These are phyloP conservation scores for Tachysurus fulvidraco DNA, from an alignment of 2,113 vertebrate species.

Conservation along the genomic window DNA sequence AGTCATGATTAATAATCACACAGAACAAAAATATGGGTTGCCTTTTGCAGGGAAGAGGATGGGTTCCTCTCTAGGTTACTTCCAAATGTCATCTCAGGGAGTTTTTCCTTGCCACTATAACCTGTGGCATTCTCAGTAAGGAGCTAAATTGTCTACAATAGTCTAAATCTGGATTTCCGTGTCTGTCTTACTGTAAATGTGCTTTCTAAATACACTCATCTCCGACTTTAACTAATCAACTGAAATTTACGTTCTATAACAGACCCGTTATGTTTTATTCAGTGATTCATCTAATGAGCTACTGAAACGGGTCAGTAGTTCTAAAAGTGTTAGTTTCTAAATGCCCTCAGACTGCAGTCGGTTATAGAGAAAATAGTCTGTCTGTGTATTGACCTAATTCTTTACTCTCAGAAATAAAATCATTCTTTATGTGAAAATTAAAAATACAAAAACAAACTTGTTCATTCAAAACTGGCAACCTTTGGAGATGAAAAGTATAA, in stretches of 20 bases:
- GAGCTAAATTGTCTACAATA: no score
- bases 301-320: not conserved
- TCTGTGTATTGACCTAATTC: not conserved
- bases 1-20: slow-evolving; percentile 1
- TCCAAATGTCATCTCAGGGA: not conserved
- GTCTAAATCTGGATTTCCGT: not conserved
- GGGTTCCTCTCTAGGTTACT: not conserved
- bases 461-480: no score
- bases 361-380: no score
- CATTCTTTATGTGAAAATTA: not conserved
- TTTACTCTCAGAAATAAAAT: not conserved
- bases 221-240: no score
- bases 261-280: not conserved
- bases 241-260: not conserved
- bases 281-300: not conserved
- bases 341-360: not conserved
- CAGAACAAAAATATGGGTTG: not conserved
- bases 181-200: not conserved
- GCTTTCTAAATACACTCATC: not conserved
- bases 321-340: not conserved
- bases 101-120: not conserved
- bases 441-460: no score
- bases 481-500: not conserved
- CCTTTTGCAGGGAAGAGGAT: not conserved
- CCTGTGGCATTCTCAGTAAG: not conserved